phyloP scores from a whole-genome alignment of 2,113 vertebrate species.

The Todiramphus saurophagus region DNA sequence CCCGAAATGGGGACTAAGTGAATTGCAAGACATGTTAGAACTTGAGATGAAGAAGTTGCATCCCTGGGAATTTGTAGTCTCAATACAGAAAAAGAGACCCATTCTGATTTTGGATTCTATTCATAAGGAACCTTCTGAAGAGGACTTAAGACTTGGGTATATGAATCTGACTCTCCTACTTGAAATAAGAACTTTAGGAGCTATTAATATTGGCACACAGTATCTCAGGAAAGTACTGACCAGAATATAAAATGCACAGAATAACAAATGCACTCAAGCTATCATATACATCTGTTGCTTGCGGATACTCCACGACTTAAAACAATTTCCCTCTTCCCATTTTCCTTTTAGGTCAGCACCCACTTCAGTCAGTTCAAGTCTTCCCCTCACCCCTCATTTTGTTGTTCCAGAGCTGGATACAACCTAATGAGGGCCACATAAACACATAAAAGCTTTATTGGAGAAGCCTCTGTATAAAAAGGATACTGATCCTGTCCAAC shows the following conservation, averaged over 20 bases:
- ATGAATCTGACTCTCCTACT: not conserved
- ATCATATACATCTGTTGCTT: not conserved
- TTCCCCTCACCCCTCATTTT: not conserved
- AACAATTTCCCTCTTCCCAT: not conserved
- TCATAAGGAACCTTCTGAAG: not conserved
- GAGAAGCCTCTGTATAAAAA: not conserved
- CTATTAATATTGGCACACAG: fast-evolving
- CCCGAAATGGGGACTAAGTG: not conserved
- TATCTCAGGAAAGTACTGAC: not conserved
- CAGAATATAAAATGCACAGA: not conserved
- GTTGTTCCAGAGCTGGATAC: not conserved
- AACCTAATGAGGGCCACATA: not conserved
- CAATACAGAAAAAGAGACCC: not conserved
- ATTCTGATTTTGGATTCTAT: not conserved
- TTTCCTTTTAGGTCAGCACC: not conserved
- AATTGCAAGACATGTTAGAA: not conserved
- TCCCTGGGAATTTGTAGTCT: not conserved
- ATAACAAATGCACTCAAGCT: not conserved
- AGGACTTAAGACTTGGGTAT: not conserved
- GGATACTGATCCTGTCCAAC: not conserved
- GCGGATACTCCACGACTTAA: not conserved
- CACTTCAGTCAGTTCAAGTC: not conserved
- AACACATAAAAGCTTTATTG: not conserved
- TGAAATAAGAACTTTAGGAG: not conserved
- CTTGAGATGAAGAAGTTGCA: not conserved